Evolutionary conservation across 1,140 invertebrate genomes (phyloP).

Genomic region (Vanessa atalanta): DNA sequence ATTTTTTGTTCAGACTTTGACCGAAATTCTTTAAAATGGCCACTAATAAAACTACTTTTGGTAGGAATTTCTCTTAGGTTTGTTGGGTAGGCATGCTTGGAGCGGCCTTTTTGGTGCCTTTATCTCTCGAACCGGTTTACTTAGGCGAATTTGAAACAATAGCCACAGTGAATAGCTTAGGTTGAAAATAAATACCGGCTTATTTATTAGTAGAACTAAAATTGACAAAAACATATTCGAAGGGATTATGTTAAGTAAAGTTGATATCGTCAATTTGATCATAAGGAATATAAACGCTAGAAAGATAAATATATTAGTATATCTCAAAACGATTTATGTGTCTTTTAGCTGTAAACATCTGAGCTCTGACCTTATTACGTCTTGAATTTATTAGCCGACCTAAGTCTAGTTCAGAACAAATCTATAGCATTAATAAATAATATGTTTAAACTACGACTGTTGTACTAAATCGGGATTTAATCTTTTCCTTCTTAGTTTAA

Average conservation of each 20-base stretch:
- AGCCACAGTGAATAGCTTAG: constrained; percentile 28
- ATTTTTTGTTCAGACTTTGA: constrained; percentile 44
- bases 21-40: constrained; percentile 42
- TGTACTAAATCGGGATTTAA: constrained; percentile 26
- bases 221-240: not conserved
- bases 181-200: not conserved
- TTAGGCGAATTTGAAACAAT: constrained; percentile 66
- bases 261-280: too few relatives aligned
- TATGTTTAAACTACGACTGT: constrained; percentile 28
- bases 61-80: constrained; percentile 60
- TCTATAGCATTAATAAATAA: constrained; percentile 27
- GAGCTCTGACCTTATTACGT: constrained; percentile 14
- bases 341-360: constrained; percentile 1
- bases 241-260: too few relatives aligned
- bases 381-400: constrained; percentile 31
- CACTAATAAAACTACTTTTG: constrained; percentile 51
- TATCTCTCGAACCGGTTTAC: constrained; percentile 65
- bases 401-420: constrained; percentile 16
- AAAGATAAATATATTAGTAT: too few relatives aligned
- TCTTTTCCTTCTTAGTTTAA: constrained; percentile 16
- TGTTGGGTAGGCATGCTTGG: constrained; percentile 52
- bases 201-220: not conserved
- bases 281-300: too few relatives aligned
- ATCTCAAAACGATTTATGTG: not conserved
- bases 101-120: constrained; percentile 55